A percentile compares a stretch with the other conserved stretches of the same genome.
Evolutionary conservation across 2,797 vertebrate genomes (phyloP).

Genomic region (Zenarchopterus dispar): DNA sequence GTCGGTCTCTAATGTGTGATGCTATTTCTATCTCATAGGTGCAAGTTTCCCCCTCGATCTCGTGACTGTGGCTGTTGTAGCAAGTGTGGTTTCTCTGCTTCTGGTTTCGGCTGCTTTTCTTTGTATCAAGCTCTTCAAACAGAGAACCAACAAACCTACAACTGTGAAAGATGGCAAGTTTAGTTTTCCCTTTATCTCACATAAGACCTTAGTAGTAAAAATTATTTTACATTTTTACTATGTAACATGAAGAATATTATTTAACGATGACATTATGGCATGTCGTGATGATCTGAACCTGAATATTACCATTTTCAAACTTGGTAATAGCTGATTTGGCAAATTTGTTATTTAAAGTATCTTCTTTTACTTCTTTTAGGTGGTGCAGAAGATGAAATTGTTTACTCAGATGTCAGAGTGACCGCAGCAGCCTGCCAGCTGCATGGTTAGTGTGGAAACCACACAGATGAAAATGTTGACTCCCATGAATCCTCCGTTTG

Average conservation of each 20-base stretch:
- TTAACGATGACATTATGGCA: too few relatives aligned
- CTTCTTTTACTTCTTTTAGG: background rate
- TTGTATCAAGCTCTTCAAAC: background rate
- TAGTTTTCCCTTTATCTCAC: too few relatives aligned
- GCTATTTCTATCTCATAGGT: background rate
- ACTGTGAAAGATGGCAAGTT: slow-evolving; percentile 12
- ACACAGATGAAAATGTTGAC: background rate
- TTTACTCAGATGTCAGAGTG: slow-evolving; percentile 6
- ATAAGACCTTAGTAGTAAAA: too few relatives aligned
- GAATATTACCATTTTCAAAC: too few relatives aligned
- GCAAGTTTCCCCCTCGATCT: background rate
- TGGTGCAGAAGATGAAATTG: background rate
- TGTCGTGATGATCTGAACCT: too few relatives aligned
- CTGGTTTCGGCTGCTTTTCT: slow-evolving; percentile 13
- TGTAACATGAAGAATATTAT: too few relatives aligned
- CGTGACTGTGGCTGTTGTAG: background rate
- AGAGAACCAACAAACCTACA: background rate
- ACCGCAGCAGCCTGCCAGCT: background rate
- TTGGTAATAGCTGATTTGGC: too few relatives aligned
- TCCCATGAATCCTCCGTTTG: background rate
- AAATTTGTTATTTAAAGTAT: background rate
- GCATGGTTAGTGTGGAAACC: background rate
- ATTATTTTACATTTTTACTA: too few relatives aligned
- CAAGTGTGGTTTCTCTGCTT: background rate
- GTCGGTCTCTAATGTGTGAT: background rate